Evolutionary conservation across 2,113 vertebrate species (phyloP).

Genomic region (Pardalotus punctatus): DNA sequence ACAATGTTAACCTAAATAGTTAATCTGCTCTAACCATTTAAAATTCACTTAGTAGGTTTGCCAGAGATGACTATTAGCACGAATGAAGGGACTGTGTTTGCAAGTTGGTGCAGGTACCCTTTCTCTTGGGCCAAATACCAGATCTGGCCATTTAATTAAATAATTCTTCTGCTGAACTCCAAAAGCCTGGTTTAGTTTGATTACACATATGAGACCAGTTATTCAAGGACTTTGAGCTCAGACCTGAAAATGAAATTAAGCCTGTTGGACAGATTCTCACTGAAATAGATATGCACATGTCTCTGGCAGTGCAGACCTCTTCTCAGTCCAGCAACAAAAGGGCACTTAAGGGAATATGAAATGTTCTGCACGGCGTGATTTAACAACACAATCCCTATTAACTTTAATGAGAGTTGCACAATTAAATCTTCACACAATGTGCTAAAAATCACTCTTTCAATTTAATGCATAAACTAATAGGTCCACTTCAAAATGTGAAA

Average conservation of each 20-base stretch:
- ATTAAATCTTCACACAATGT: not conserved
- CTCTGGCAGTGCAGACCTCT: not conserved
- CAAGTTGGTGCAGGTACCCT: not conserved
- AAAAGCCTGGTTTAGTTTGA: not conserved
- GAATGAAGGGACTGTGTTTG: not conserved
- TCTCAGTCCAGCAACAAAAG: not conserved
- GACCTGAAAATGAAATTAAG: not conserved
- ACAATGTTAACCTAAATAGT: not conserved
- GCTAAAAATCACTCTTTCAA: not conserved
- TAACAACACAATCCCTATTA: conserved; percentile 29
- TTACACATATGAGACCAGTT: not conserved
- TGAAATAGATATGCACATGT: not conserved
- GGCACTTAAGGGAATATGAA: conserved; percentile 19
- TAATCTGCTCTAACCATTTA: not conserved
- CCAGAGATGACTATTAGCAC: not conserved
- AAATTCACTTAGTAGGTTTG: not conserved
- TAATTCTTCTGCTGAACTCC: not conserved
- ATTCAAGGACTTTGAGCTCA: not conserved
- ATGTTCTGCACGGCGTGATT: not conserved
- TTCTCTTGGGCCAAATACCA: not conserved
- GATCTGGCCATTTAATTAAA: not conserved
- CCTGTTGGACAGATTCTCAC: not conserved
- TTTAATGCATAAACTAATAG: not conserved
- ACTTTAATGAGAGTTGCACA: conserved; percentile 20
- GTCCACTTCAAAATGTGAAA: not conserved